These are phyloP conservation scores for Rostratula benghalensis DNA, from an alignment of 2,113 vertebrate species.

Conservation along the genomic window DNA sequence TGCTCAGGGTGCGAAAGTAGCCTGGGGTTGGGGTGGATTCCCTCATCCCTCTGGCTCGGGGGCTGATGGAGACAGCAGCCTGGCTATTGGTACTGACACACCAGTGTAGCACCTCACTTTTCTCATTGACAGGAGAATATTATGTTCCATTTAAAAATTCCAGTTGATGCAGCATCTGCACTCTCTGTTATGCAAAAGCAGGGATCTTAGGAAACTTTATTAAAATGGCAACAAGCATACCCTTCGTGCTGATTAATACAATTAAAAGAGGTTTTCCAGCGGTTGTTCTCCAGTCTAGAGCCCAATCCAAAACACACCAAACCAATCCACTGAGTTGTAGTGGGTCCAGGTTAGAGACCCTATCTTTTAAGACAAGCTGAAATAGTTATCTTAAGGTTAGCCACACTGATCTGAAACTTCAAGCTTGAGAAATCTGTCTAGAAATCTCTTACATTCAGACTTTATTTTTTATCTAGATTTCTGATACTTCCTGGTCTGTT, in stretches of 20 bases:
- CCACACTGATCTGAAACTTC: neutral
- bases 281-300: neutral
- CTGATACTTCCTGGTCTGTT: constrained; percentile 17
- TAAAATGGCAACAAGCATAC: neutral
- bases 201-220: neutral
- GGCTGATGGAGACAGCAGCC: neutral
- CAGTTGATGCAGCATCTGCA: neutral
- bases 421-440: neutral
- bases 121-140: neutral
- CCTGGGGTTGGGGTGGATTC: neutral
- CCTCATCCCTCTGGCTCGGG: too few species aligned
- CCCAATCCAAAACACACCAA: neutral
- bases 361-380: constrained; percentile 3
- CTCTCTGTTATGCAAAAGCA: neutral
- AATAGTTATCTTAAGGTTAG: neutral
- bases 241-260: neutral
- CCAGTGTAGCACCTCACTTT: neutral
- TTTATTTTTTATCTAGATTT: constrained; percentile 12
- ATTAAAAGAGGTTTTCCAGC: neutral
- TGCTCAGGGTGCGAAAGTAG: fast-evolving
- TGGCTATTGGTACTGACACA: neutral
- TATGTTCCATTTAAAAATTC: neutral
- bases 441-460: neutral
- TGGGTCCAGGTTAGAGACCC: neutral
- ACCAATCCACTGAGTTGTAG: neutral